Evolutionary conservation across 2,797 vertebrate species (phyloP).

Genomic region (Antrozous pallidus): DNA sequence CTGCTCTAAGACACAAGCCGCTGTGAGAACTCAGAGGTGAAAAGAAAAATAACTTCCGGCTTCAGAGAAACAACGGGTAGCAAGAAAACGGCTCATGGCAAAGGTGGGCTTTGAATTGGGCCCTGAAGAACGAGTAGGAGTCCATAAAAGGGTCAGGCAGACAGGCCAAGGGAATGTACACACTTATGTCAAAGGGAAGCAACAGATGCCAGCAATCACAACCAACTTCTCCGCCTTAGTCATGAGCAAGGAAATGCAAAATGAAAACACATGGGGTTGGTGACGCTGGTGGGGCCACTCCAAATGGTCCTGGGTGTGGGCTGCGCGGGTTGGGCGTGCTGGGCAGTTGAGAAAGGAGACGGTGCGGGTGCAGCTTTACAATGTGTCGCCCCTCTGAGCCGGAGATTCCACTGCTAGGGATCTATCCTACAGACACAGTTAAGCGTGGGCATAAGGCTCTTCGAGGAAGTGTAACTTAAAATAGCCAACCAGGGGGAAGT

Average conservation of each 20-base stretch:
- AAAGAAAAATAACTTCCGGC: neutral
- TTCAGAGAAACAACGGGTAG: neutral
- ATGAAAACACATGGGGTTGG: neutral
- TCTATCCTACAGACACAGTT: constrained; percentile 32
- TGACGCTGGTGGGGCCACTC: neutral
- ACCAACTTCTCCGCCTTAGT: neutral
- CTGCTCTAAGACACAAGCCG: neutral
- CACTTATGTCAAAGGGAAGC: neutral
- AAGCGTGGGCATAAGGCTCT: neutral
- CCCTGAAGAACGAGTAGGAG: neutral
- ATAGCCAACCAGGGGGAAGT: neutral
- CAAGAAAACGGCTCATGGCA: neutral
- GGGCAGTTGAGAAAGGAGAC: fast-evolving
- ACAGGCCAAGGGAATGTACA: neutral
- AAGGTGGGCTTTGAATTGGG: neutral
- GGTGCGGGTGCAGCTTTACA: neutral
- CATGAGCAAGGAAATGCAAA: neutral
- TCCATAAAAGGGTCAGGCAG: neutral
- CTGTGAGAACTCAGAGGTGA: neutral
- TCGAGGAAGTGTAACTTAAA: neutral
- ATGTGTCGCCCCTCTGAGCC: neutral
- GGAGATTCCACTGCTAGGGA: constrained; percentile 19
- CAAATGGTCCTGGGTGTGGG: neutral
- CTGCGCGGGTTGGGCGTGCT: fast-evolving
- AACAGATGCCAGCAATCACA: fast-evolving